Percentiles rank a stretch among this genome's conserved stretches.
These are phyloP conservation scores for Aspidoscelis tigris DNA, from an alignment of 2,113 vertebrate genomes.

Conservation along the genomic window DNA sequence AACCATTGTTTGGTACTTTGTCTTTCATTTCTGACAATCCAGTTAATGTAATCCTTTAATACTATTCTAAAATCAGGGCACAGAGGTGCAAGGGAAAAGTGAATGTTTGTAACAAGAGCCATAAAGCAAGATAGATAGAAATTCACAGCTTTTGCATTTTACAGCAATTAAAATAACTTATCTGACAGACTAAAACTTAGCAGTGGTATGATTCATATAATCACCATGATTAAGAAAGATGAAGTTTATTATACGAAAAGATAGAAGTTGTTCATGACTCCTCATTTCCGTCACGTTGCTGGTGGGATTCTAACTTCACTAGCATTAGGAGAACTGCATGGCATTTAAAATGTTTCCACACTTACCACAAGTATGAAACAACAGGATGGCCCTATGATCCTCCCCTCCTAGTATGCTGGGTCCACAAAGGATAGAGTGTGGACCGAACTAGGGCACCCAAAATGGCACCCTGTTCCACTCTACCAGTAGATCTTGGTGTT, in stretches of 20 bases:
- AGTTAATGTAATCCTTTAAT: conserved; percentile 37
- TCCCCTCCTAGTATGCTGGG: too few species aligned
- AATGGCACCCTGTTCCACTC: too few species aligned
- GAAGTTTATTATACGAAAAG: conserved; percentile 43
- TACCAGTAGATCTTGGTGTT: too few species aligned
- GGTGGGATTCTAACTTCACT: background rate
- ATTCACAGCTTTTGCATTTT: conserved; percentile 27
- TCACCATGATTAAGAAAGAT: conserved; percentile 15
- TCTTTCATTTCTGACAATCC: conserved; percentile 44
- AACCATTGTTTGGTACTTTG: conserved; percentile 2
- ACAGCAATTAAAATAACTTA: conserved; percentile 41
- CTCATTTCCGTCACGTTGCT: background rate
- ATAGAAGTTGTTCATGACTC: background rate
- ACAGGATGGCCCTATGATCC: too few species aligned
- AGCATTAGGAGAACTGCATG: background rate
- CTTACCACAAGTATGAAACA: too few species aligned
- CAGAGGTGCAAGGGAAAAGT: conserved; percentile 6
- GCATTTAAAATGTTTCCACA: background rate
- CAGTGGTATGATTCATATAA: conserved; percentile 27
- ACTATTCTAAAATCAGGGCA: conserved; percentile 31
- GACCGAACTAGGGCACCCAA: too few species aligned
- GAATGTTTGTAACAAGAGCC: conserved; percentile 29
- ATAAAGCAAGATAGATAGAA: conserved; percentile 40
- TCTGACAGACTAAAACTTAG: conserved; percentile 42
- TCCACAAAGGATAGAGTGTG: too few species aligned